Conservation (phyloP, 2,113 vertebrate genomes). For the Seriola dumerili region DNA sequence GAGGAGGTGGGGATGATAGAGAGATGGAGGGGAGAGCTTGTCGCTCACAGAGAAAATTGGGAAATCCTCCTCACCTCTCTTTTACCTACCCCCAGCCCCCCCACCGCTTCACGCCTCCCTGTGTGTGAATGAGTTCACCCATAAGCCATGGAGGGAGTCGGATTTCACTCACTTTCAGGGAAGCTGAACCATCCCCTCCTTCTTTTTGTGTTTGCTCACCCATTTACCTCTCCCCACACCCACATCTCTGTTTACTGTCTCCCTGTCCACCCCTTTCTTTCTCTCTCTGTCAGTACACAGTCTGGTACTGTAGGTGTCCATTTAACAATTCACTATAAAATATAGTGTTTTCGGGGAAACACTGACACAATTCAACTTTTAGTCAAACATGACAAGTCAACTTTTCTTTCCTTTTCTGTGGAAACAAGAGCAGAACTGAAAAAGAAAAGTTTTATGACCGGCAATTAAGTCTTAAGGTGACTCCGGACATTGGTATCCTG, state of each 20-base stretch:
- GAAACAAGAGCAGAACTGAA: constrained; percentile 20
- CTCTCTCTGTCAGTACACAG: constrained; percentile 8
- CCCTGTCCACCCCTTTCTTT: constrained; percentile 49
- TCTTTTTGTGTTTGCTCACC: constrained; percentile 59
- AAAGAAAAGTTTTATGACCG: constrained; percentile 38
- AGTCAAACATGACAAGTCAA: constrained; percentile 22
- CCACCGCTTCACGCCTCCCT: constrained; percentile 10
- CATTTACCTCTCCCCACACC: constrained; percentile 57
- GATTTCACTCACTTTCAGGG: constrained; percentile 67
- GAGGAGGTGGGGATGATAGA: constrained; percentile 26
- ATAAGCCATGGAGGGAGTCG: constrained; percentile 62
- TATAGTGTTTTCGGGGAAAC: constrained; percentile 2
- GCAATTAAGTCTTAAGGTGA: constrained; percentile 48
- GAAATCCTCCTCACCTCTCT: constrained; percentile 58
- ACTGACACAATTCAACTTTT: constrained; percentile 34
- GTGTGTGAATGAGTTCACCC: constrained; percentile 67
- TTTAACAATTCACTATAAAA: constrained; percentile 49
- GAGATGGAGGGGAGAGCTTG: constrained; percentile 21
- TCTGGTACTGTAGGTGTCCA: constrained; percentile 32
- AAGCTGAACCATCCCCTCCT: constrained; percentile 59
- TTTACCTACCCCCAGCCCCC: constrained; percentile 35
- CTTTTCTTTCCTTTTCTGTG: constrained; percentile 4
- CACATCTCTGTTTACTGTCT: constrained; percentile 55
- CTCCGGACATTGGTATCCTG: constrained; percentile 35
- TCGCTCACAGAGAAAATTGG: constrained; percentile 48